phyloP scores from a whole-genome alignment of 2,888 invertebrate species.

The Capitulum mitella region DNA sequence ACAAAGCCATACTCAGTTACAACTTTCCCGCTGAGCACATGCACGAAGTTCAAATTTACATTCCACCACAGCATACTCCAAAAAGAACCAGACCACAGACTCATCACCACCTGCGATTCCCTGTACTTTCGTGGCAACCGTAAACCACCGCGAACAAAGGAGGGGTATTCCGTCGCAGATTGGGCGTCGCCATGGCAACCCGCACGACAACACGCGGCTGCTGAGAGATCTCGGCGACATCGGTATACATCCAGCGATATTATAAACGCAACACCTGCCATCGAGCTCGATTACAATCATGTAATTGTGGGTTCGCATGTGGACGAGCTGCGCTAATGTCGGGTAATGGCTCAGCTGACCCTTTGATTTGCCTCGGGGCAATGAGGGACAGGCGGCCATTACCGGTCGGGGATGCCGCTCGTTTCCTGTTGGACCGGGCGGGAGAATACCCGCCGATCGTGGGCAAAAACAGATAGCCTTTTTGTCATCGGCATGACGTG shows the following conservation, averaged over 20 bases:
- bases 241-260: not conserved
- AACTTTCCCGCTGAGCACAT: too few species aligned
- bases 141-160: too few species aligned
- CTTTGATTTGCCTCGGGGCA: constrained; percentile 18
- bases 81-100: too few species aligned
- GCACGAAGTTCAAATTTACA: too few species aligned
- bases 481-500: not conserved
- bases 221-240: not conserved
- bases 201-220: not conserved
- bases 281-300: not conserved
- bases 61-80: too few species aligned
- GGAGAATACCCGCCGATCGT: not conserved
- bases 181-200: not conserved
- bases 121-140: too few species aligned
- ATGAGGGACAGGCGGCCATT: not conserved
- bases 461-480: constrained; percentile 15
- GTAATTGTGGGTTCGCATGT: constrained; percentile 7
- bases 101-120: too few species aligned
- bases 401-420: not conserved
- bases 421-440: not conserved
- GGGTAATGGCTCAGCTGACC: not conserved
- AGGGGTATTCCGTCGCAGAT: too few species aligned
- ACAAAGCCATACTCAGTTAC: too few species aligned
- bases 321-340: not conserved
- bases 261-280: constrained; percentile 1